Conservation (phyloP, 2,888 invertebrate genomes). For the Hartigia nigra region DNA sequence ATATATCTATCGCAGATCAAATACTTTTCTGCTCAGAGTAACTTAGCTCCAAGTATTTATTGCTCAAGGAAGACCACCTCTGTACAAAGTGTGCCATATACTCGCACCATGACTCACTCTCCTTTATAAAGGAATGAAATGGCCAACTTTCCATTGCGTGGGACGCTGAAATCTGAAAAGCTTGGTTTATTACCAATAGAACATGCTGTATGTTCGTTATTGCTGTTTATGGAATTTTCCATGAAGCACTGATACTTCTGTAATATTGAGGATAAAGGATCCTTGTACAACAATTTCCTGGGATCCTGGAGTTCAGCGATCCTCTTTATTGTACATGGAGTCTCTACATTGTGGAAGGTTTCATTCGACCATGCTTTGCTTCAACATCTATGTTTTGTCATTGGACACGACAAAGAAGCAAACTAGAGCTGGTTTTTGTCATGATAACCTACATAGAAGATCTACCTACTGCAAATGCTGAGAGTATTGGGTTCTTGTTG, state of each 20-base stretch:
- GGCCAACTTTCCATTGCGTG: slow-evolving; percentile 20
- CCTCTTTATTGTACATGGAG: not conserved
- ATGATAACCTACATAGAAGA: not conserved
- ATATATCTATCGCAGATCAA: not conserved
- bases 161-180: slow-evolving; percentile 7
- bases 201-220: not conserved
- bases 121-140: not conserved
- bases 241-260: not conserved
- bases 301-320: not conserved
- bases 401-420: not conserved
- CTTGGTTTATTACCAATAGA: not conserved
- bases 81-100: not conserved
- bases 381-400: not conserved
- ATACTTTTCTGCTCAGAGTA: not conserved
- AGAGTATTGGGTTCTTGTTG: not conserved
- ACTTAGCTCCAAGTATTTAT: not conserved
- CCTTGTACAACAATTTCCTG: not conserved
- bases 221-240: not conserved
- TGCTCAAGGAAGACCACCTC: not conserved
- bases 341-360: not conserved
- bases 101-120: not conserved
- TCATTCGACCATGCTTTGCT: not conserved
- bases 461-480: not conserved
- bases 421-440: not conserved
- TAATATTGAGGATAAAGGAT: not conserved